A percentile compares a stretch with the other conserved stretches of the same genome.
Evolutionary conservation across 2,888 invertebrate genomes (phyloP).

Genomic region (Orthosia incerta): DNA sequence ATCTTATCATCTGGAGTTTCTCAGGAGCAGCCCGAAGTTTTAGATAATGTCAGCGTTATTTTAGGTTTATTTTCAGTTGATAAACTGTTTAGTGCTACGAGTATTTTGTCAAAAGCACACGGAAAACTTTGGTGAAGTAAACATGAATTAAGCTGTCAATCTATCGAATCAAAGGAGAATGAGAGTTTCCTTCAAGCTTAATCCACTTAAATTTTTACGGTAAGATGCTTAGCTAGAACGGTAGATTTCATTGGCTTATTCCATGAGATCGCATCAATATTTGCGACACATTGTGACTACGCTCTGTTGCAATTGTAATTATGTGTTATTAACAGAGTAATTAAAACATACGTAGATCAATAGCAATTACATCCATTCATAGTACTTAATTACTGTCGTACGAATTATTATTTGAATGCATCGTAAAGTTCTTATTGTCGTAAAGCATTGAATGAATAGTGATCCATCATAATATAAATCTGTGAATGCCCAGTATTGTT

Average conservation of each 20-base stretch:
- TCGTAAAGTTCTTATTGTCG: conserved; percentile 1
- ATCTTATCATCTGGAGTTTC: too few relatives aligned
- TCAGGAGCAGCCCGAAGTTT: too few relatives aligned
- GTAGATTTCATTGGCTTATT: neutral
- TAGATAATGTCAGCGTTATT: too few relatives aligned
- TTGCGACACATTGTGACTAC: neutral
- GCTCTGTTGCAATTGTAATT: conserved; percentile 4
- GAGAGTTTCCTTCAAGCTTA: too few relatives aligned
- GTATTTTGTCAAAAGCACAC: too few relatives aligned
- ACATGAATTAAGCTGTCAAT: too few relatives aligned
- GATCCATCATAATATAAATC: neutral
- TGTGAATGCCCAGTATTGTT: conserved; percentile 6
- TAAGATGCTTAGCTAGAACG: neutral
- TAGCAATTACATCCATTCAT: neutral
- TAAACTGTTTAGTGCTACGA: too few relatives aligned
- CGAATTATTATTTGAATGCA: conserved; percentile 1
- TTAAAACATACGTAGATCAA: neutral
- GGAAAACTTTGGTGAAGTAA: too few relatives aligned
- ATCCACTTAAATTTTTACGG: too few relatives aligned
- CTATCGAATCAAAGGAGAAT: too few relatives aligned
- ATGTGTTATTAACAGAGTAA: neutral
- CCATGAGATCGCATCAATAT: neutral
- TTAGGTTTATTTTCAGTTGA: too few relatives aligned
- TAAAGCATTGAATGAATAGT: conserved; percentile 13
- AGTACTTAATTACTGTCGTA: conserved; percentile 14